phyloP scores from a whole-genome alignment of 2,113 vertebrate genomes.

The Ctenodactylus gundi region DNA sequence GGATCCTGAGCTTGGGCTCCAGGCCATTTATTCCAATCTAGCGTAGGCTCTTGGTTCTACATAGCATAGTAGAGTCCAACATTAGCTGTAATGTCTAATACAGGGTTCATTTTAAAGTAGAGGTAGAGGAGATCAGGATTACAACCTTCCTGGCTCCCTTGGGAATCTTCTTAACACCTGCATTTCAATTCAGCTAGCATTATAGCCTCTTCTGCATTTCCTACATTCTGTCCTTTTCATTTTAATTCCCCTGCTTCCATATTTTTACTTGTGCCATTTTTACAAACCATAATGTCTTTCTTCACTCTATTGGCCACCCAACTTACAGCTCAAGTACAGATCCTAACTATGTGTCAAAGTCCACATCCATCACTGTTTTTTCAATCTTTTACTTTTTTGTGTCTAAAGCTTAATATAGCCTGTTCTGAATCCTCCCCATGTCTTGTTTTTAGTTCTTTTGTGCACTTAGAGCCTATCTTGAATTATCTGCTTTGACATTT shows the following conservation, averaged over 20 bases:
- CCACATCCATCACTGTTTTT: not conserved
- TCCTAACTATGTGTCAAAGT: not conserved
- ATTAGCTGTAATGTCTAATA: not conserved
- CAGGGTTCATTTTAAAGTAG: not conserved
- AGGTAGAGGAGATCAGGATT: not conserved
- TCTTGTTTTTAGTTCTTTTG: not conserved
- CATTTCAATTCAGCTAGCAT: not conserved
- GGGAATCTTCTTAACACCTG: not conserved
- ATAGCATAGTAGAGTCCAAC: fast-evolving
- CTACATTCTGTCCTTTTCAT: not conserved
- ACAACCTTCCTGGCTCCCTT: not conserved
- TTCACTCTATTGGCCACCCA: not conserved
- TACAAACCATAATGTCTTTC: not conserved
- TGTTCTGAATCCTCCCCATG: not conserved
- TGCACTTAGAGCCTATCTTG: not conserved
- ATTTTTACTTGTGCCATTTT: slow-evolving; percentile 4
- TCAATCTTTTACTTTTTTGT: not conserved
- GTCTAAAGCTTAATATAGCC: not conserved
- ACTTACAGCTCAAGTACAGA: no score
- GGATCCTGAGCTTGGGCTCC: not conserved
- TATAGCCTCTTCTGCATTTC: not conserved
- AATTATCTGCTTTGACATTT: slow-evolving; percentile 1
- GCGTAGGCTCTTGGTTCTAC: not conserved
- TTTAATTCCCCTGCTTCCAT: not conserved
- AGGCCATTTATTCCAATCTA: not conserved